These are phyloP conservation scores for Lepeophtheirus nordmannii DNA, from an alignment of 2,888 invertebrate genomes.

Conservation along the genomic window DNA sequence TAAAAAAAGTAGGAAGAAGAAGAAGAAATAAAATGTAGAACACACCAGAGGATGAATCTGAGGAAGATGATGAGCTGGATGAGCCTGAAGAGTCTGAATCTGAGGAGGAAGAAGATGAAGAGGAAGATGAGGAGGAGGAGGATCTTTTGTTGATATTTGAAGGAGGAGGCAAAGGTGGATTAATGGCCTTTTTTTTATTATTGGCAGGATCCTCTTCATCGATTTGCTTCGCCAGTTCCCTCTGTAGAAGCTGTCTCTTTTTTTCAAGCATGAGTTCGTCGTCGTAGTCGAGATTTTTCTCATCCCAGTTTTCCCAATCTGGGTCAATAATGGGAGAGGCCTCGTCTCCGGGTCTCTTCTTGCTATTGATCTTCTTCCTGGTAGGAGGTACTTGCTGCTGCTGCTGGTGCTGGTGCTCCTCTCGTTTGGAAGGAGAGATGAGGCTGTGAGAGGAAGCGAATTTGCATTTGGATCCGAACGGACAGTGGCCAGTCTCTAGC, in stretches of 20 bases:
- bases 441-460: neutral
- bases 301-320: slow-evolving; percentile 21
- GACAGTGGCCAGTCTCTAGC: neutral
- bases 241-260: slow-evolving; percentile 18
- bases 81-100: neutral
- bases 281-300: slow-evolving; percentile 19
- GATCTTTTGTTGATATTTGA: neutral
- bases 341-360: slow-evolving; percentile 7
- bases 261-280: slow-evolving; percentile 23
- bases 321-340: slow-evolving; percentile 12
- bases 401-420: neutral
- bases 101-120: slow-evolving; percentile 18
- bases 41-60: neutral
- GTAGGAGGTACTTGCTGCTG: neutral
- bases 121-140: slow-evolving; percentile 10
- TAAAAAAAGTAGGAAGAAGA: neutral
- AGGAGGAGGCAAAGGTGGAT: neutral
- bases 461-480: neutral
- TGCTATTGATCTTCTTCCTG: neutral
- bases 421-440: neutral
- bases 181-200: neutral
- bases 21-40: neutral
- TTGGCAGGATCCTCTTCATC: neutral
- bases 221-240: slow-evolving; percentile 17
- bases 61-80: neutral